These are phyloP conservation scores for Drosophila ochracea DNA, from an alignment of 2,888 invertebrate species.

Conservation along the genomic window DNA sequence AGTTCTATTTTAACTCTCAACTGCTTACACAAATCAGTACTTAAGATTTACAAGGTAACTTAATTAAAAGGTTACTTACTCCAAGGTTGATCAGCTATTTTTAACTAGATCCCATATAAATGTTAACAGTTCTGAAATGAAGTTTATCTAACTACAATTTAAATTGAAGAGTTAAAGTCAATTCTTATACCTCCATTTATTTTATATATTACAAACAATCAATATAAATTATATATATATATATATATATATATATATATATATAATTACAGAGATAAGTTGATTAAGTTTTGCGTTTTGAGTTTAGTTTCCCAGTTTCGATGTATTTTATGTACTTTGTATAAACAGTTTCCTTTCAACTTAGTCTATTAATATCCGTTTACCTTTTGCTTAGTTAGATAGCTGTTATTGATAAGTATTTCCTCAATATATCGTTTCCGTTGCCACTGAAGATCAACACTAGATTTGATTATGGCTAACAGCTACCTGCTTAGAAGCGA, in stretches of 20 bases:
- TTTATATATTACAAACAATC: background rate
- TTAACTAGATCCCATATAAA: background rate
- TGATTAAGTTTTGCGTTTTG: background rate
- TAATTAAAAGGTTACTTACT: background rate
- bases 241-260: background rate
- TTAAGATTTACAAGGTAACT: background rate
- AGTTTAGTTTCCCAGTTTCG: background rate
- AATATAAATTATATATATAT: too few relatives aligned
- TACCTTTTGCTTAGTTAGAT: constrained; percentile 1
- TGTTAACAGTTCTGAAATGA: background rate
- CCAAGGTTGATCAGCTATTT: background rate
- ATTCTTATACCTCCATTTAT: background rate
- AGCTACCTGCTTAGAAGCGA: constrained; percentile 44
- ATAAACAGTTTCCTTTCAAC: background rate
- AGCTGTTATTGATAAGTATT: constrained; percentile 27
- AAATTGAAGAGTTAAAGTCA: background rate
- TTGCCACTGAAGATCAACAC: constrained; percentile 40
- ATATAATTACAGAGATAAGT: background rate
- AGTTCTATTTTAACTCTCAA: background rate
- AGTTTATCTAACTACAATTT: background rate
- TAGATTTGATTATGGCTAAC: constrained; percentile 2
- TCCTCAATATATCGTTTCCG: constrained; percentile 64
- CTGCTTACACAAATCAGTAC: background rate
- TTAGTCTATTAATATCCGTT: constrained; percentile 11
- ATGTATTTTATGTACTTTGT: background rate